A percentile compares a stretch with the other conserved stretches of the same genome.
Evolutionary conservation across 2,888 invertebrate species (phyloP).

Genomic region (Stenodema calcarata): DNA sequence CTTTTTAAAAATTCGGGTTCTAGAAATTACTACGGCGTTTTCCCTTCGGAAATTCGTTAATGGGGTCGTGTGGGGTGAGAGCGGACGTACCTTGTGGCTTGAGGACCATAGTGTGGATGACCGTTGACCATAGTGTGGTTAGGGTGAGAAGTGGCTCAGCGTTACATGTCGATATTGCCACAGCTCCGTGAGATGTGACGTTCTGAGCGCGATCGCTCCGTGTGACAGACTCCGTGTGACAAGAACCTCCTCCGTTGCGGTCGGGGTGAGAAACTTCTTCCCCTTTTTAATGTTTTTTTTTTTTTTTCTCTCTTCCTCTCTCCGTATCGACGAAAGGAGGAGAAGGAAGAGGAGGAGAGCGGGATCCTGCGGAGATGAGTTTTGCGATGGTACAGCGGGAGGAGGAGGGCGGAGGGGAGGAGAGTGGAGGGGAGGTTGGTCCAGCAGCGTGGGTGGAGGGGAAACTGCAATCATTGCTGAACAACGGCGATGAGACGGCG

Average conservation of each 20-base stretch:
- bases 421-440: not conserved
- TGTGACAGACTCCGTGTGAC: not conserved
- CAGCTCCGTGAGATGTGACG: not conserved
- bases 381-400: too few species aligned
- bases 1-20: too few species aligned
- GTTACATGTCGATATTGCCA: not conserved
- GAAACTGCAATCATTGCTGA: constrained; percentile 31
- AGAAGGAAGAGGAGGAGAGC: not conserved
- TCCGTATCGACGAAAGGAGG: not conserved
- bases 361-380: not conserved
- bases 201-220: not conserved
- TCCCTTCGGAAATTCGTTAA: too few species aligned
- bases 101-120: constrained; percentile 5
- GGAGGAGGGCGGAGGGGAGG: not conserved
- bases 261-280: not conserved
- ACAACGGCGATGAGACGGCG: not conserved
- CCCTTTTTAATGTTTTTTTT: too few species aligned
- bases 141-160: not conserved
- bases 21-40: too few species aligned
- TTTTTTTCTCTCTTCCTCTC: too few species aligned
- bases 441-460: not conserved
- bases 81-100: constrained; percentile 3
- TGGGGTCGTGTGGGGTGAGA: not conserved
- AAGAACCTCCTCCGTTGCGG: not conserved
- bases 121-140: constrained; percentile 3